These are phyloP conservation scores for Lycaena phlaeas DNA, from an alignment of 2,888 invertebrate species.

Conservation along the genomic window DNA sequence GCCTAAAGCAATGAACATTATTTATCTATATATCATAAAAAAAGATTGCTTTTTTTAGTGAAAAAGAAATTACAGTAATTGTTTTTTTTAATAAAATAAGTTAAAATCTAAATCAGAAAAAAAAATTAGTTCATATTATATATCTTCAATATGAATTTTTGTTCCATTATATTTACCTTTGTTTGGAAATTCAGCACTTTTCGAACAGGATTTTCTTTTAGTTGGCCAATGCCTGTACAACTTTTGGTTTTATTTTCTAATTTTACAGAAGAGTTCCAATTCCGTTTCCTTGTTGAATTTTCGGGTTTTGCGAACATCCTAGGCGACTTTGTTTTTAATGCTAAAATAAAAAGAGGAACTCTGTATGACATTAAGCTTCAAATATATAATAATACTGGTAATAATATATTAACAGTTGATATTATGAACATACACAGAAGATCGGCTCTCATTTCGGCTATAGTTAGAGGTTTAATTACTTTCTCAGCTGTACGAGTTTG, in stretches of 20 bases:
- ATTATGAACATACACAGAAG: slow-evolving; percentile 35
- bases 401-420: too few species aligned
- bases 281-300: slow-evolving; percentile 35
- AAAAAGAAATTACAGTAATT: background rate
- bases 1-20: slow-evolving; percentile 28
- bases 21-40: too few species aligned
- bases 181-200: slow-evolving; percentile 54
- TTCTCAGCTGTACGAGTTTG: slow-evolving; percentile 38
- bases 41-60: too few species aligned
- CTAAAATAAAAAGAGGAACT: slow-evolving; percentile 27
- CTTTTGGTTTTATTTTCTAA: slow-evolving; percentile 41
- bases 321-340: slow-evolving; percentile 32
- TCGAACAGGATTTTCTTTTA: slow-evolving; percentile 40
- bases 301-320: slow-evolving; percentile 23
- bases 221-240: slow-evolving; percentile 37
- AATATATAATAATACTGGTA: too few species aligned
- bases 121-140: too few species aligned
- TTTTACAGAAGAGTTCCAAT: slow-evolving; percentile 60
- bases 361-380: too few species aligned
- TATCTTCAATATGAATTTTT: slow-evolving; percentile 2
- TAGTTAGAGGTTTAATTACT: slow-evolving; percentile 37
- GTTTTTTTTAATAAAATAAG: too few species aligned
- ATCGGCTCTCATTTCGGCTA: slow-evolving; percentile 45
- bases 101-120: too few species aligned
- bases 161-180: slow-evolving; percentile 25